Percentiles rank a stretch among this genome's conserved stretches.
Evolutionary conservation across 2,113 vertebrate species (phyloP).

Genomic region (Leucopternis melanops): DNA sequence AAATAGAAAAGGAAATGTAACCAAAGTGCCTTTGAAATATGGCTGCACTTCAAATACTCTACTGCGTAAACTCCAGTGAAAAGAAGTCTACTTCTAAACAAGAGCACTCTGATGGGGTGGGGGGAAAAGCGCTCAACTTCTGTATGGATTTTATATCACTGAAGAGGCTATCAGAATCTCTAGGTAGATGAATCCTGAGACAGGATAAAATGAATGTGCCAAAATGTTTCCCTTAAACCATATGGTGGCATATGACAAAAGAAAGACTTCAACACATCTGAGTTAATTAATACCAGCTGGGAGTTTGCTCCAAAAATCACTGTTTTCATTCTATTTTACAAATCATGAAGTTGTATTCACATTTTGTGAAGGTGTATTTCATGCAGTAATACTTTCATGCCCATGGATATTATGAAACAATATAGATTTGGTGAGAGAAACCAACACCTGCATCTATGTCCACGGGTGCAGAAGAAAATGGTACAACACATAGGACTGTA

Average conservation of each 20-base stretch:
- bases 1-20: background rate
- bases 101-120: background rate
- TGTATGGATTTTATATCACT: background rate
- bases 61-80: background rate
- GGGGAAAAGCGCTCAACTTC: background rate
- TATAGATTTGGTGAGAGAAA: background rate
- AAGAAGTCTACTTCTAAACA: background rate
- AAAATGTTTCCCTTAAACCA: background rate
- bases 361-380: background rate
- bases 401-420: background rate
- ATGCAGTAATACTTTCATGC: background rate
- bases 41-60: background rate
- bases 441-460: background rate
- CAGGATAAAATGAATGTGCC: background rate
- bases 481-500: background rate
- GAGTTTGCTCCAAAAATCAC: background rate
- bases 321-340: background rate
- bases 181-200: background rate
- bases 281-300: background rate
- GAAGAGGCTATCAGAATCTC: background rate
- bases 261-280: background rate
- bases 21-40: background rate
- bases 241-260: background rate
- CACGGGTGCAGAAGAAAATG: background rate
- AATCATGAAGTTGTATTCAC: background rate